phyloP scores from a whole-genome alignment of 2,888 invertebrate species.

The Hemistola chrysoprasaria region DNA sequence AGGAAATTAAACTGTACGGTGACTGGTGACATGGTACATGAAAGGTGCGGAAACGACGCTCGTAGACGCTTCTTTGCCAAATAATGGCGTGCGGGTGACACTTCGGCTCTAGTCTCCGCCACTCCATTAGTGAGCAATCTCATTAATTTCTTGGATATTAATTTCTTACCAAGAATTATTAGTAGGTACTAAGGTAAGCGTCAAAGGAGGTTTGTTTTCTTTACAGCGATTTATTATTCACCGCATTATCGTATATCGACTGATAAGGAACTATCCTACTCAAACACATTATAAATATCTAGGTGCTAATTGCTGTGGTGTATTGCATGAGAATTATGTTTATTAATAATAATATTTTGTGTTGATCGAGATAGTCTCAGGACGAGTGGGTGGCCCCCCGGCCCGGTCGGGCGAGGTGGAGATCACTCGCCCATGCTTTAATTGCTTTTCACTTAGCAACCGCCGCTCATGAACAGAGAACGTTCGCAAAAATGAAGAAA shows the following conservation, averaged over 20 bases:
- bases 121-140: slow-evolving; percentile 2
- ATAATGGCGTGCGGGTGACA: slow-evolving; percentile 40
- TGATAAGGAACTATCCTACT: too few species aligned
- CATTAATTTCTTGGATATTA: slow-evolving; percentile 10
- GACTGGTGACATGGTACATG: slow-evolving; percentile 60
- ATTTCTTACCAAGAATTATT: slow-evolving; percentile 4
- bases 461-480: slow-evolving; percentile 80
- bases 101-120: slow-evolving; percentile 6
- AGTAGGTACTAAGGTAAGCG: too few species aligned
- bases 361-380: slow-evolving; percentile 64
- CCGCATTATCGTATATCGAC: too few species aligned
- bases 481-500: slow-evolving; percentile 77
- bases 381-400: slow-evolving; percentile 40
- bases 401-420: slow-evolving; percentile 49
- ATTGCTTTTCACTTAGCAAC: slow-evolving; percentile 83
- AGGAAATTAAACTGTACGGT: slow-evolving; percentile 75
- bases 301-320: not conserved
- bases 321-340: slow-evolving; percentile 48
- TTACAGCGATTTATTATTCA: too few species aligned
- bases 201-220: too few species aligned
- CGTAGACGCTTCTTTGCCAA: slow-evolving; percentile 32
- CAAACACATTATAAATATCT: too few species aligned
- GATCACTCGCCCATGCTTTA: slow-evolving; percentile 83
- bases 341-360: slow-evolving; percentile 60
- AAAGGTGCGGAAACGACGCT: slow-evolving; percentile 63